A percentile compares a stretch with the other conserved stretches of the same genome.
Evolutionary conservation across 2,888 invertebrate species (phyloP).

Genomic region (Melikaiella ostensackeni): DNA sequence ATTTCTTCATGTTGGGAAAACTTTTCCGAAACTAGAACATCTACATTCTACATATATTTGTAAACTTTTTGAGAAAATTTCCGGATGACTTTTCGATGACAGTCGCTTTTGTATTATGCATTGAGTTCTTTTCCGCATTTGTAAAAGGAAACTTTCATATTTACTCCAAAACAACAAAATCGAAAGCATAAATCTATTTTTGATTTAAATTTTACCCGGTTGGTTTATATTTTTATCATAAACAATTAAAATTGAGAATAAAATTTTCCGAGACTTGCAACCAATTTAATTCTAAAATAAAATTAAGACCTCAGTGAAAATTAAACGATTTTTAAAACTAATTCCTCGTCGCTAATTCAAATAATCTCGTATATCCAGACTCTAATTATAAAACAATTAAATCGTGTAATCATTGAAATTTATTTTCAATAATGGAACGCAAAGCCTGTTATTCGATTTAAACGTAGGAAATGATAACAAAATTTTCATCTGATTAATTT

Average conservation of each 20-base stretch:
- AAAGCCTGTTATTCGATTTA: constrained; percentile 7
- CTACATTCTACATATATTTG: constrained; percentile 16
- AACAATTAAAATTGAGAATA: neutral
- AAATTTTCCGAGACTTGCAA: neutral
- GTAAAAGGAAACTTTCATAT: neutral
- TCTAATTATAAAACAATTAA: constrained; percentile 15
- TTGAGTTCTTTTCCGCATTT: neutral
- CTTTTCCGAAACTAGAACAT: constrained; percentile 21
- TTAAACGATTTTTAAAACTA: neutral
- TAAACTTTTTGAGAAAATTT: constrained; percentile 20
- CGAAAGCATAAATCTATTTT: neutral
- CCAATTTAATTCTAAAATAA: neutral
- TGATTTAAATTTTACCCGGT: neutral
- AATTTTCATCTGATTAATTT: neutral
- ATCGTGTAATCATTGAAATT: constrained; percentile 9
- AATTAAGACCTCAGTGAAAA: neutral
- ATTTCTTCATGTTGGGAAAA: neutral
- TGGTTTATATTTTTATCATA: no score
- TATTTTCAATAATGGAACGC: constrained; percentile 8
- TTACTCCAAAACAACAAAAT: neutral
- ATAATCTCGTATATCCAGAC: neutral
- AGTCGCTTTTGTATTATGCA: constrained; percentile 21
- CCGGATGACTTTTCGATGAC: constrained; percentile 23
- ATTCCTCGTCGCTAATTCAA: neutral
- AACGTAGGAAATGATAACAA: constrained; percentile 9